Evolutionary conservation across 1,140 invertebrate species (phyloP), one percentile per base, ranked within the genome.

Genomic region (Xylocopa sonorina): DNA sequence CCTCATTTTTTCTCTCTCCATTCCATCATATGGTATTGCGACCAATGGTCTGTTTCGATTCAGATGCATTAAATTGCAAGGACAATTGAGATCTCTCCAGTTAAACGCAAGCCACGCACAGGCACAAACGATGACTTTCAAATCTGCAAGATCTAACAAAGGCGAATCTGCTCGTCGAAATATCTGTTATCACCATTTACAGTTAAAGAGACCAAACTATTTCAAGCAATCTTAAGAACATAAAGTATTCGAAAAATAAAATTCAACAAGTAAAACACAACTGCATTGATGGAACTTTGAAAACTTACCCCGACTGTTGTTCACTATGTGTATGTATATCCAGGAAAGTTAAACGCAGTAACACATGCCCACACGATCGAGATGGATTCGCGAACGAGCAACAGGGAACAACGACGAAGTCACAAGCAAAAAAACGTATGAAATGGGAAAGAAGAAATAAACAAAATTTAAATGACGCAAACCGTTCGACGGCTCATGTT

Each of bases 401-500:
- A 51, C 18, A 27, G 34, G 21, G 24, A 12, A 27, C n/a, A 50
- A 24, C 32, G 58, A 55, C 29, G 21, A 48, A 32, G 7, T 12
- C 14, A 24, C 41, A 48, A 24, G 21, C 5, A 21, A 34, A 24
- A 29, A 60, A 48, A 18, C 3, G 9, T 38, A 38, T 4, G 9
- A 38, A 38, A 38, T 38, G 9, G 9, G 10, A 34, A 18, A 29
- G 24, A 50, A 32, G 27, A 43, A 27, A 38, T n/a, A 12, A 24
- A 27, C 3, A 18, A 41, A n/a, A 10, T 9, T 75, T 16, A 50
- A 53, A 41, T 10, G n/a, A 84, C 41, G 51, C 63, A 43, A 78
- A 29, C 76, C 82, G 41, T 12, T 51, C 55, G 73, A 82, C 72
- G 74, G 62, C 67, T 86, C 86, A 78, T 84, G 79, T 27, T 51